Conservation (phyloP, 2,113 vertebrate species). For the Recurvirostra avosetta region DNA sequence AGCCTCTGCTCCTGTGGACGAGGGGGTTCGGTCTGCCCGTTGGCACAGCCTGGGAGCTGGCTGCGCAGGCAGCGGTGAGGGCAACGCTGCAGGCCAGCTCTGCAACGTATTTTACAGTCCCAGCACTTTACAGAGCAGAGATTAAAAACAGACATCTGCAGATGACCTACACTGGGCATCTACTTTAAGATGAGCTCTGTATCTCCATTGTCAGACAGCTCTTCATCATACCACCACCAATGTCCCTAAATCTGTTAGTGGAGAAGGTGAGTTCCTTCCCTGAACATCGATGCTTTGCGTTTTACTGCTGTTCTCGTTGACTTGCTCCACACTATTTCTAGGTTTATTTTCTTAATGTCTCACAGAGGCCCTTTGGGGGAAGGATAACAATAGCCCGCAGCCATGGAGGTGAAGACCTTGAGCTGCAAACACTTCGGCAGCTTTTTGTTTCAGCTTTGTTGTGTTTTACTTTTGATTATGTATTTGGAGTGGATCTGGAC, state of each 20-base stretch:
- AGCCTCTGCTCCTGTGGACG: background rate
- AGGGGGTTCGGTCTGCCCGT: fast-evolving
- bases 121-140: background rate
- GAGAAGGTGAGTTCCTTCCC: background rate
- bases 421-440: background rate
- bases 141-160: background rate
- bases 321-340: background rate
- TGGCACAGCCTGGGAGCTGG: background rate
- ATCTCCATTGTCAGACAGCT: background rate
- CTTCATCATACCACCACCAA: background rate
- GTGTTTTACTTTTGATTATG: background rate
- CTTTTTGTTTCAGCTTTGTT: conserved; percentile 6
- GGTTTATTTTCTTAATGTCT: background rate
- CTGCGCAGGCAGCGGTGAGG: background rate
- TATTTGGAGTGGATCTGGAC: background rate
- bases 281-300: background rate
- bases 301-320: background rate
- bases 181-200: background rate
- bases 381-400: background rate
- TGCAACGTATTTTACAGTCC: fast-evolving
- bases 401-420: background rate
- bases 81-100: background rate
- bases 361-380: background rate
- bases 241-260: background rate
- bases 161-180: background rate